Percentiles rank a stretch among this genome's conserved stretches.
These are phyloP conservation scores for Rhabdornis inornatus DNA, from an alignment of 2,113 vertebrate genomes.

Conservation along the genomic window DNA sequence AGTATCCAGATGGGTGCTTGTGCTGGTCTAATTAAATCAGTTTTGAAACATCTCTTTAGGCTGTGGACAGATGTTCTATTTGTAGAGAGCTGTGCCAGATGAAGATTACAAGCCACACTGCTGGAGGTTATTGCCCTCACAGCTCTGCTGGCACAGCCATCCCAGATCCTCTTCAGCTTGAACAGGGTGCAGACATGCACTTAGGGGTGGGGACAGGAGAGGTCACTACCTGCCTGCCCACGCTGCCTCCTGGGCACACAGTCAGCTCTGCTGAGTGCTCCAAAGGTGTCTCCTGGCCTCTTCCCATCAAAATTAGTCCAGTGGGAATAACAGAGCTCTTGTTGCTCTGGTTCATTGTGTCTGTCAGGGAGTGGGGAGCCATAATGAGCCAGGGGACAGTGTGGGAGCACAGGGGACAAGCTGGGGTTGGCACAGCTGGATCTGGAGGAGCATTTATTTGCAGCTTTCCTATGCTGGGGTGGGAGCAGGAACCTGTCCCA, in stretches of 20 bases:
- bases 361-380: not conserved
- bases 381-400: too few species aligned
- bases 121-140: not conserved
- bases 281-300: not conserved
- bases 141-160: not conserved
- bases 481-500: not conserved
- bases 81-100: constrained; percentile 16
- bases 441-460: not conserved
- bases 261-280: not conserved
- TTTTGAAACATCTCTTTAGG: constrained; percentile 37
- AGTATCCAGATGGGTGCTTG: constrained; percentile 47
- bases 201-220: not conserved
- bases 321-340: not conserved
- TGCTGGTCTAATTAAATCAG: constrained; percentile 28
- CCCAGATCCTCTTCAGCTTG: not conserved
- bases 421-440: not conserved
- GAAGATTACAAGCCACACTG: constrained; percentile 28
- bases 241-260: not conserved
- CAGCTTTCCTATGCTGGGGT: not conserved
- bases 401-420: not conserved
- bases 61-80: constrained; percentile 52
- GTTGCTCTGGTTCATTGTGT: not conserved
- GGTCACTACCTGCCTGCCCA: not conserved
- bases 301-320: not conserved
- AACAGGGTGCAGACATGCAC: not conserved